Conservation (phyloP, 2,113 vertebrate genomes). For the Etheostoma spectabile region DNA sequence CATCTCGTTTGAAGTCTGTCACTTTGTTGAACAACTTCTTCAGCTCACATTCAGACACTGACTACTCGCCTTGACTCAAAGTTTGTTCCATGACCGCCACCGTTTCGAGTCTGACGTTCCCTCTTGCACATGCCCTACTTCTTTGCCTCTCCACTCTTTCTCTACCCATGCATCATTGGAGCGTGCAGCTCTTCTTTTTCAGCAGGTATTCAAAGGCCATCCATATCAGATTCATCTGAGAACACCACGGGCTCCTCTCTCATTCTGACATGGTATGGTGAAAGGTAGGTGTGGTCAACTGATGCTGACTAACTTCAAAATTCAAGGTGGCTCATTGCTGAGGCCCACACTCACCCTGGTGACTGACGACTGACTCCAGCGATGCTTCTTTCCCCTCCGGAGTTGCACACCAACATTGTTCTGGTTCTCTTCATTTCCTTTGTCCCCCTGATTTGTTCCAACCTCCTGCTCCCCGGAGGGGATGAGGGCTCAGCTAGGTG, state of each 20-base stretch:
- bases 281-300: not conserved
- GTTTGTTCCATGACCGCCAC: slow-evolving; percentile 46
- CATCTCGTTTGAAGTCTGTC: slow-evolving; percentile 1
- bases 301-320: not conserved
- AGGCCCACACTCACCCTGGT: slow-evolving; percentile 41
- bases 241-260: not conserved
- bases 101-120: slow-evolving; percentile 59
- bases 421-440: slow-evolving; percentile 8
- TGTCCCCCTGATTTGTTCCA: not conserved
- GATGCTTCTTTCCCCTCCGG: slow-evolving; percentile 8
- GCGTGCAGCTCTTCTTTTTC: slow-evolving; percentile 20
- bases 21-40: slow-evolving; percentile 24
- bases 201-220: not conserved
- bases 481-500: slow-evolving; percentile 60
- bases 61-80: slow-evolving; percentile 46
- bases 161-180: slow-evolving; percentile 15
- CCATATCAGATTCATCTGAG: slow-evolving; percentile 23
- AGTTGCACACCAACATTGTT: not conserved
- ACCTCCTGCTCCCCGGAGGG: slow-evolving; percentile 47
- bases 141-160: not conserved
- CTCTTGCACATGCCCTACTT: not conserved
- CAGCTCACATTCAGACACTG: slow-evolving; percentile 48
- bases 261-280: not conserved
- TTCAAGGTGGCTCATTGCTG: not conserved
- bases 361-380: slow-evolving; percentile 27